Conservation (phyloP, 2,888 invertebrate species). For the Rhabditoides inermis region DNA sequence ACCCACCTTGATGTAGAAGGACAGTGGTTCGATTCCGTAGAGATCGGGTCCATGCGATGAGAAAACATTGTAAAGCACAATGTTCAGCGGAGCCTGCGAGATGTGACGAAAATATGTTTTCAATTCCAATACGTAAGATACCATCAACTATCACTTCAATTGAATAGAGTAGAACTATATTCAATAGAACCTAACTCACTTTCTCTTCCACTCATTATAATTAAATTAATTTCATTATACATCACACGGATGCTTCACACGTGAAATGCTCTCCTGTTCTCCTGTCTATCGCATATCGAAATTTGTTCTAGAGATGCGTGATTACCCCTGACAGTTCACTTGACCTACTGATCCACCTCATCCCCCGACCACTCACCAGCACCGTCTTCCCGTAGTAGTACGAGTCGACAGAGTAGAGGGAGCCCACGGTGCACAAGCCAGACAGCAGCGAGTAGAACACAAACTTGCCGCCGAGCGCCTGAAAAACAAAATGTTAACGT, state of each 20-base stretch:
- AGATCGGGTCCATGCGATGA: conserved; percentile 81
- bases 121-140: too few relatives aligned
- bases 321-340: too few relatives aligned
- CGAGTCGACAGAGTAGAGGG: conserved; percentile 71
- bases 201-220: too few relatives aligned
- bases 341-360: too few relatives aligned
- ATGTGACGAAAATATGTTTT: too few relatives aligned
- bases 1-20: conserved; percentile 45
- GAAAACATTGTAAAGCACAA: conserved; percentile 86
- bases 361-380: conserved; percentile 58
- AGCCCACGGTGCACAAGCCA: conserved; percentile 20
- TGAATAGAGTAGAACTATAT: conserved; percentile 1
- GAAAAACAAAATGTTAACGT: too few relatives aligned
- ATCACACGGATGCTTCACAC: too few relatives aligned
- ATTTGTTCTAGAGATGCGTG: too few relatives aligned
- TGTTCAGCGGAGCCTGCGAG: conserved; percentile 73
- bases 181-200: too few relatives aligned
- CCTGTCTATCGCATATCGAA: too few relatives aligned
- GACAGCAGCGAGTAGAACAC: conserved; percentile 20
- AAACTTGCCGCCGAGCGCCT: conserved; percentile 18
- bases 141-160: too few relatives aligned
- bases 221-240: neutral
- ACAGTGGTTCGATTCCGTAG: conserved; percentile 82
- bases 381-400: conserved; percentile 79
- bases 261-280: too few relatives aligned